Conservation (phyloP, 2,888 invertebrate species). For the Euplagia quadripunctaria region DNA sequence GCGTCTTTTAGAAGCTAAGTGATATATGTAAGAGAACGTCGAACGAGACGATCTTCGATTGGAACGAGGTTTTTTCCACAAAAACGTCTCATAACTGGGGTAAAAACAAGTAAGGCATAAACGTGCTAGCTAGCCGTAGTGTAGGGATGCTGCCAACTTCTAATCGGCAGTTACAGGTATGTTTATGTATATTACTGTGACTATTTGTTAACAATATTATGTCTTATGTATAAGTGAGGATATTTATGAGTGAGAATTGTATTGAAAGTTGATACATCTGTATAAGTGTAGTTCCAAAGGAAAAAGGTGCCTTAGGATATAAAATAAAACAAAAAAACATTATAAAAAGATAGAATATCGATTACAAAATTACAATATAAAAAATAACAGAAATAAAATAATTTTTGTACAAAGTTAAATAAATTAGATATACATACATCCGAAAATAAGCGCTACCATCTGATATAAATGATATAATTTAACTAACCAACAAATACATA, state of each 20-base stretch:
- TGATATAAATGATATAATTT: conserved; percentile 28
- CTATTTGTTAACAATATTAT: neutral
- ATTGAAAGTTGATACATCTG: neutral
- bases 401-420: conserved; percentile 30
- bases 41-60: no score
- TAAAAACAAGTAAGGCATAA: no score
- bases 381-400: conserved; percentile 47
- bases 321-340: conserved; percentile 42
- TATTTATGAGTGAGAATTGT: neutral
- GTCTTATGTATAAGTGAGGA: neutral
- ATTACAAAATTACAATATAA: conserved; percentile 51
- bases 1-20: no score
- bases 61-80: no score
- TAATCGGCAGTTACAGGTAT: neutral
- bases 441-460: conserved; percentile 20
- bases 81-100: no score
- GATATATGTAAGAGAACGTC: no score
- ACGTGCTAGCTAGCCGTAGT: neutral
- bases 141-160: neutral
- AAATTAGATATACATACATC: conserved; percentile 33
- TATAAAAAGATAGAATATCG: conserved; percentile 41
- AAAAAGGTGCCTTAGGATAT: neutral
- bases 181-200: neutral
- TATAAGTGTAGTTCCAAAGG: neutral
- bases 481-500: conserved; percentile 23